A percentile compares a stretch with the other conserved stretches of the same genome.
Conservation (phyloP, 2,888 invertebrate genomes). For the Andrena praecox region DNA sequence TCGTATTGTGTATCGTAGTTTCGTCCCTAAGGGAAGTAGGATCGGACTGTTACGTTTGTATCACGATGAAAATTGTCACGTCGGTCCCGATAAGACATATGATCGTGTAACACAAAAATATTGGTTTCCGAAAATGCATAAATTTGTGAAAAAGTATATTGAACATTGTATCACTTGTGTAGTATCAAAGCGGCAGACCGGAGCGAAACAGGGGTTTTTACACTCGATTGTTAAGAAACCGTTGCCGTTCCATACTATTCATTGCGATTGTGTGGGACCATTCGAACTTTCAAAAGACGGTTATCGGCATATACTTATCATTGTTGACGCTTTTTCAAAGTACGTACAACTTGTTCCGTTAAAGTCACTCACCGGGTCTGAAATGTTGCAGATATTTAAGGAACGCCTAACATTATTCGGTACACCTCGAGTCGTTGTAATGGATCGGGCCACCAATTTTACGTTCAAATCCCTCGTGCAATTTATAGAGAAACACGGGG, state of each 20-base stretch:
- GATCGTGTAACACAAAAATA: neutral
- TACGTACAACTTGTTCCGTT: slow-evolving; percentile 51
- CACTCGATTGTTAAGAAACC: slow-evolving; percentile 10
- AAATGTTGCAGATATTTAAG: slow-evolving; percentile 11
- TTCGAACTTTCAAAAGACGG: slow-evolving; percentile 20
- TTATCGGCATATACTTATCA: slow-evolving; percentile 15
- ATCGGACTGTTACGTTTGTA: slow-evolving; percentile 9
- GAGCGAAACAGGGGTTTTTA: slow-evolving; percentile 5
- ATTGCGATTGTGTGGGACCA: slow-evolving; percentile 28
- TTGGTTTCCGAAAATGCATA: slow-evolving; percentile 20
- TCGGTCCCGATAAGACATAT: neutral
- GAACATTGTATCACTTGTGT: slow-evolving; percentile 13
- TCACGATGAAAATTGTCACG: slow-evolving; percentile 19
- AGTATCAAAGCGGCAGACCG: neutral
- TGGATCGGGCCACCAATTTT: slow-evolving; percentile 34
- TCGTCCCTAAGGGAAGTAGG: slow-evolving; percentile 1
- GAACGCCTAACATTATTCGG: slow-evolving; percentile 24
- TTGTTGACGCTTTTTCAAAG: slow-evolving; percentile 34
- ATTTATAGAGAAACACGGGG: slow-evolving; percentile 52
- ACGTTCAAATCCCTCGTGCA: slow-evolving; percentile 30
- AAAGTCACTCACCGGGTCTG: neutral
- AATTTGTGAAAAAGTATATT: slow-evolving; percentile 17
- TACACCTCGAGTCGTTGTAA: neutral
- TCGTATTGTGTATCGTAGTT: neutral
- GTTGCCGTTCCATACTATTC: slow-evolving; percentile 5